Evolutionary conservation across 2,113 vertebrate genomes (phyloP), one percentile per base, ranked within the genome.

Genomic region (Alectura lathami): DNA sequence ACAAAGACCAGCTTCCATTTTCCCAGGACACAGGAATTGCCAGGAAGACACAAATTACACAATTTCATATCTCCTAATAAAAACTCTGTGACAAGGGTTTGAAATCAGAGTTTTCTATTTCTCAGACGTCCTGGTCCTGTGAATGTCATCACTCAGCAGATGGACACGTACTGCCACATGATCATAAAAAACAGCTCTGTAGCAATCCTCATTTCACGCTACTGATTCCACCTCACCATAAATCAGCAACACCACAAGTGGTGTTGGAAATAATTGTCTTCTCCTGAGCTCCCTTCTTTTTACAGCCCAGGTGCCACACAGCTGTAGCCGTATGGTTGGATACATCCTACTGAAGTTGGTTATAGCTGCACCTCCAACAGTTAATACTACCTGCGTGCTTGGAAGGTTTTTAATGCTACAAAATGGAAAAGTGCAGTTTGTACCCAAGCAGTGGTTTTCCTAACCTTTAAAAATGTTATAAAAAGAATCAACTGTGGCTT

Each of bases 91-190:
- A 90, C 88, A 91, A 93, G 75, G 82, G 79, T 67, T 78, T 88
- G 92, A 93, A 95, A 83, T 29, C 29, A 9, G 86, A 77, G 66
- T 85, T 89, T 88, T 83, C 54, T 67, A 2, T 91, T 93, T 80
- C 96, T 97, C 92, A 88, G 86, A 84, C 78, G 79, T 87, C 84
- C 86, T 48, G 45, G 53, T 74, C 82, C 89, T 91, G 79, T 94
- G 86, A 95, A 84, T 96, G 87, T 95, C 96, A 96, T 77, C 91
- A 86, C 84, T 96, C 92, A 84, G 90, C 89, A 96, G 93, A 82
- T 60, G 68, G 79, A 68, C 76, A 57, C 62, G 1, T 60, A 26
- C 82, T 73, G 84, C 76, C 87, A 88, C 86, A 88, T 93, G 88
- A 88, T 83, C 88, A 95, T 89, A 89, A 95, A 95, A 84, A 86